These are phyloP conservation scores for Molanna angustata DNA, from an alignment of 2,888 invertebrate genomes.

Conservation along the genomic window DNA sequence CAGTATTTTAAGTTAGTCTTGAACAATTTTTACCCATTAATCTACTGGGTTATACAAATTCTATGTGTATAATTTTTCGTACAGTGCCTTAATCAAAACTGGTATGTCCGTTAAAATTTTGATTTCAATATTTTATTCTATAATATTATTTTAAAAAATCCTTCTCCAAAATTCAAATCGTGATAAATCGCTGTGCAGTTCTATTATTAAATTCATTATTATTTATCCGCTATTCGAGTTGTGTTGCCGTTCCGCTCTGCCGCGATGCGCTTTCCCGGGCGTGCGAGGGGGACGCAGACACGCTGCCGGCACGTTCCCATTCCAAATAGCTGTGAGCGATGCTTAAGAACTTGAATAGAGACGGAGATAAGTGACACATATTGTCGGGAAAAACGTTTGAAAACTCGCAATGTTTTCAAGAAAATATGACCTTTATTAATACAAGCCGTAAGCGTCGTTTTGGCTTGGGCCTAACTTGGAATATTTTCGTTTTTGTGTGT, in stretches of 20 bases:
- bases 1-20: no score
- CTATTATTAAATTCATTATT: constrained; percentile 17
- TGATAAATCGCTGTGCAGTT: constrained; percentile 2
- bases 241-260: constrained; percentile 16
- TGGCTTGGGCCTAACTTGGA: neutral
- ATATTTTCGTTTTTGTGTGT: neutral
- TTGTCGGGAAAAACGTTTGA: no score
- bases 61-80: no score
- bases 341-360: constrained; percentile 10
- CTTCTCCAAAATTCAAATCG: neutral
- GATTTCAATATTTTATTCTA: no score
- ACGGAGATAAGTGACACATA: constrained; percentile 1
- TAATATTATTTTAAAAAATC: no score
- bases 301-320: constrained; percentile 14
- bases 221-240: constrained; percentile 26
- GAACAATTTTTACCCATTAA: no score
- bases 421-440: constrained; percentile 6
- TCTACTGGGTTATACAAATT: no score
- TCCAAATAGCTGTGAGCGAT: constrained; percentile 25
- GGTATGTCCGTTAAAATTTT: no score
- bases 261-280: neutral
- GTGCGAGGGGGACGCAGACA: constrained; percentile 20
- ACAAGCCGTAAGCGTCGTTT: neutral
- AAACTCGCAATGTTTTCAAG: no score
- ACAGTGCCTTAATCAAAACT: no score